Base-by-base conservation (phyloP, 1,140 invertebrate genomes). In the Heliconius hewitsoni region DNA sequence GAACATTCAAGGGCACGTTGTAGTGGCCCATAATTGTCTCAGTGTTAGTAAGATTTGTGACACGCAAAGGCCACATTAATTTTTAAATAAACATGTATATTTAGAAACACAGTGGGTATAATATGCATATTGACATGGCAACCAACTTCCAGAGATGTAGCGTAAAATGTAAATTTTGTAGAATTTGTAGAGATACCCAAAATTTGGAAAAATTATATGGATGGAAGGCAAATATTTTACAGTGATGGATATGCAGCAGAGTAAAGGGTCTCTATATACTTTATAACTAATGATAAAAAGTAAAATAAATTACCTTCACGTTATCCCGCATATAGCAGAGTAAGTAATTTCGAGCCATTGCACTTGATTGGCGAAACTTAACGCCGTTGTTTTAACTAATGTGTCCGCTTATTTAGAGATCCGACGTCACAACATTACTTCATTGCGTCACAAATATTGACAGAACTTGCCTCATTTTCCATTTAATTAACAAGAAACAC, bases 21-120 rank as follows among this genome's bases (percentile, higher is more conserved):
- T 37, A 80, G 76, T 74, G 71, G 66, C 52, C 81, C 74, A 71
- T 83, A 83, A 81, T 83, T 77, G 76, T 79, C 77, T 77, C 42
- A 71, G 74, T 46, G 75, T 60, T 23, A 60, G 46, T 72, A 55
- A 81, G 77, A 83, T 77, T 79, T 77, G 74, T 75, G 23, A 66
- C 82, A 83, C 79, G 82, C 79, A 79, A 83, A 72, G 30, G 71
- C 42, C 76, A 46, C 9, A 13, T 70, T 76, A 76, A 50, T 46
- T 46, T 76, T 76, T 50, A 71, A 42, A 66, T 23, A 71, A 70
- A 34, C 6, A 71, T 34, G 42, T 76, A 46, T 66, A 27, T 66
- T 66, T 66, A 30, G 60, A 66, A 66, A 30, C 23, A 60, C 55
- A 6, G 50, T 19, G 18, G 18, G 2, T 57, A 16, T 18, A 27